Base-by-base conservation (phyloP, 2,113 vertebrate genomes). In the Crotalus helleri region DNA sequence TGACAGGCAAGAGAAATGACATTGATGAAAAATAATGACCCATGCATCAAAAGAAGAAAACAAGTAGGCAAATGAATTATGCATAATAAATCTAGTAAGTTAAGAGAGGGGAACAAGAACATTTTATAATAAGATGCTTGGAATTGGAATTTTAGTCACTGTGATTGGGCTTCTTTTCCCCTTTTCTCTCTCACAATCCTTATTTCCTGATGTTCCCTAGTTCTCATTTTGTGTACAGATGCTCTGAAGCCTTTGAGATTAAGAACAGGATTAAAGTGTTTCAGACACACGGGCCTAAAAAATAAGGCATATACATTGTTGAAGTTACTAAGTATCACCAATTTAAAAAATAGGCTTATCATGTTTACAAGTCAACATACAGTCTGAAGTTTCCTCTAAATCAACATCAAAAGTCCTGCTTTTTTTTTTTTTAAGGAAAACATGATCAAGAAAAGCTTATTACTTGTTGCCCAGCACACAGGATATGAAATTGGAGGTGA, bases 401-500 rank as follows among this genome's bases (percentile, higher is more conserved):
- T 61, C 46, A 51, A 49, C 17, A 69, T 51, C 49, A 51, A 51
- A 51, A 51, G 46, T 10, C 26, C 15, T 64, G 23, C 17, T 88
- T 88, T 88, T 6, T 6, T 57, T 57, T 1, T n/a, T 17, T 57
- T 57, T 23, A n/a, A 55, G 19, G 51, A 39, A 57, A 39, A 51
- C 0, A 39, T 33, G 13, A 55, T 33, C 5, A 49, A 19, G 39
- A 46, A 49, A 49, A 53, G 24, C 24, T 87, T 49, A 33, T 88
- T 88, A 57, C 19, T 88, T 57, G 4, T 5, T 88, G 57, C 13
- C 44, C 89, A 69, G 11, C 11, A 26, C 12, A n/a, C 53, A 49
- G 26, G 24, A 58, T 92, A 94, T 69, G 85, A 93, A 89, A 24
- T 87, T 88, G 29, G 11, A 29, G 69, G 53, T 15, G 91, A 90